These are phyloP conservation scores for Plemyria rubiginata DNA, from an alignment of 2,888 invertebrate species.

Conservation along the genomic window DNA sequence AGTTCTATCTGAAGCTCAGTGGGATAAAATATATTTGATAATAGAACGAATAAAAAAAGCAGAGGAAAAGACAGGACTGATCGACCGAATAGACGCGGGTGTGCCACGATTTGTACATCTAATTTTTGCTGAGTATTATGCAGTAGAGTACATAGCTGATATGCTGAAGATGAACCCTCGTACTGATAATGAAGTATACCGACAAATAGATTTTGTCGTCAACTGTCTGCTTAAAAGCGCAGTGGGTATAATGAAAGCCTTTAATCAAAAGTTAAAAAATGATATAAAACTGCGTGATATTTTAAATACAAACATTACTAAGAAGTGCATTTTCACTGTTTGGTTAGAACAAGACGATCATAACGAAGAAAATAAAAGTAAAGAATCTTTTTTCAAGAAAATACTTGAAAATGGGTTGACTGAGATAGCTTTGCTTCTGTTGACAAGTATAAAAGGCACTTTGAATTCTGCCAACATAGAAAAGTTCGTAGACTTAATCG, in stretches of 20 bases:
- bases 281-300: not conserved
- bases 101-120: conserved; percentile 2
- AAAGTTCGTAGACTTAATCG: conserved; percentile 1
- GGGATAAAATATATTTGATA: not conserved
- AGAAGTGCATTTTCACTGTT: not conserved
- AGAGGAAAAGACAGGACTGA: conserved; percentile 2
- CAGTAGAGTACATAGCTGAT: conserved; percentile 7
- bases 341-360: not conserved
- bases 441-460: not conserved
- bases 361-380: not conserved
- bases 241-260: not conserved
- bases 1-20: not conserved
- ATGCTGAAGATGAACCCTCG: not conserved
- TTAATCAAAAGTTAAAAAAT: conserved; percentile 2
- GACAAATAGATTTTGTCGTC: conserved; percentile 2
- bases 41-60: conserved; percentile 1
- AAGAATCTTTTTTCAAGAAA: not conserved
- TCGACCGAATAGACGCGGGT: not conserved
- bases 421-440: not conserved
- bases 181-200: not conserved
- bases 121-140: conserved; percentile 6
- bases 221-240: conserved; percentile 4
- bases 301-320: not conserved
- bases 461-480: conserved; percentile 1
- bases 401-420: not conserved